Conservation (phyloP, 2,797 vertebrate species). For the Phataginus tetradactyla region DNA sequence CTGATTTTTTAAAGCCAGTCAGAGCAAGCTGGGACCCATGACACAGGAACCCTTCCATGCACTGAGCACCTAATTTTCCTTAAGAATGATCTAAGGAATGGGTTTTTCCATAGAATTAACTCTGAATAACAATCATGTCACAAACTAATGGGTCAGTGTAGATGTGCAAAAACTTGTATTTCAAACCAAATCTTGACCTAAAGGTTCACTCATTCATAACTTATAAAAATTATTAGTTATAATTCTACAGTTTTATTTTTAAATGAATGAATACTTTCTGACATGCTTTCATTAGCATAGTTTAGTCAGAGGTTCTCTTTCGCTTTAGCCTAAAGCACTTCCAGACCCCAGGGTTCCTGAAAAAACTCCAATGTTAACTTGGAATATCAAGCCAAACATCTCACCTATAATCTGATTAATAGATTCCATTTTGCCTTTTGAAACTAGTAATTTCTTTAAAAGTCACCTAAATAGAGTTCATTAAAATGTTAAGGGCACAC, state of each 20-base stretch:
- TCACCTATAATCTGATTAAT: background rate
- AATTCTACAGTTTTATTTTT: background rate
- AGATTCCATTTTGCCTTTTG: background rate
- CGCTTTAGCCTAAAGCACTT: background rate
- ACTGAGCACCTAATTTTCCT: background rate
- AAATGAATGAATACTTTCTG: background rate
- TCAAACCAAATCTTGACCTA: background rate
- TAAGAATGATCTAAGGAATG: background rate
- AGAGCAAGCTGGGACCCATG: background rate
- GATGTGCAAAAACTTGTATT: conserved; percentile 18
- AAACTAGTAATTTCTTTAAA: conserved; percentile 18
- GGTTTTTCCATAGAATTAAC: background rate
- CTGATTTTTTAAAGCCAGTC: background rate
- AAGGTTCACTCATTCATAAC: background rate
- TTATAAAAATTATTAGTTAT: background rate
- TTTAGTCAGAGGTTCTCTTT: background rate
- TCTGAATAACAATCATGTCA: background rate
- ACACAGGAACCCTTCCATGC: background rate
- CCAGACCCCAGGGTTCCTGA: background rate
- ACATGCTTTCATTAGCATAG: background rate
- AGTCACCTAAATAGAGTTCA: background rate
- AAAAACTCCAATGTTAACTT: background rate
- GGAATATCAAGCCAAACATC: background rate
- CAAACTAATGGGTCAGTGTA: background rate
- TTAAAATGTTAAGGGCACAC: background rate